These are phyloP conservation scores for Eutrigla gurnardus DNA, from an alignment of 2,797 vertebrate species.

Conservation along the genomic window DNA sequence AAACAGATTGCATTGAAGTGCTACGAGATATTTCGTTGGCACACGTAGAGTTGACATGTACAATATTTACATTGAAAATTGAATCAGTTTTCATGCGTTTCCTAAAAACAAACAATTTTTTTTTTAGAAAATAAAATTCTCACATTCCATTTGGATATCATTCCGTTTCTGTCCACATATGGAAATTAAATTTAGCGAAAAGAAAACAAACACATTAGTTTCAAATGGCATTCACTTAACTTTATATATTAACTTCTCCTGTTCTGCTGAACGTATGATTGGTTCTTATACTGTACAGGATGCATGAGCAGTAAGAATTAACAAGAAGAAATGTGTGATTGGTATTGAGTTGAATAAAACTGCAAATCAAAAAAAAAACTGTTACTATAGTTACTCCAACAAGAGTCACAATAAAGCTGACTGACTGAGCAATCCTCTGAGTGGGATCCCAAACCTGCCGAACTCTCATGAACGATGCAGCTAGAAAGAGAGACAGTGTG, in stretches of 20 bases:
- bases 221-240: conserved; percentile 51
- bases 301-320: conserved; percentile 50
- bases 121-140: conserved; percentile 66
- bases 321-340: conserved; percentile 62
- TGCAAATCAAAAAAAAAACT: conserved; percentile 49
- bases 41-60: conserved; percentile 76
- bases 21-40: conserved; percentile 80
- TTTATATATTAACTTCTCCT: conserved; percentile 19
- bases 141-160: conserved; percentile 65
- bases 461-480: conserved; percentile 4
- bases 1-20: conserved; percentile 81
- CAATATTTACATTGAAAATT: conserved; percentile 76
- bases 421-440: conserved; percentile 54
- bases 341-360: conserved; percentile 38
- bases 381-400: conserved; percentile 69
- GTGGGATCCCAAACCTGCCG: conserved; percentile 40
- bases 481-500: conserved; percentile 26
- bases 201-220: conserved; percentile 5
- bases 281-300: conserved; percentile 47
- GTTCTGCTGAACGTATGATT: conserved; percentile 24
- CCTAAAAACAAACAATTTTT: conserved; percentile 54
- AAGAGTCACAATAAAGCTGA: conserved; percentile 65
- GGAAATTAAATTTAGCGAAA: conserved; percentile 25
- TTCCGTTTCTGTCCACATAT: conserved; percentile 27
- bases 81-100: conserved; percentile 70